phyloP scores from a whole-genome alignment of 92 coral and sea anemone species.

The Siderastrea radians region DNA sequence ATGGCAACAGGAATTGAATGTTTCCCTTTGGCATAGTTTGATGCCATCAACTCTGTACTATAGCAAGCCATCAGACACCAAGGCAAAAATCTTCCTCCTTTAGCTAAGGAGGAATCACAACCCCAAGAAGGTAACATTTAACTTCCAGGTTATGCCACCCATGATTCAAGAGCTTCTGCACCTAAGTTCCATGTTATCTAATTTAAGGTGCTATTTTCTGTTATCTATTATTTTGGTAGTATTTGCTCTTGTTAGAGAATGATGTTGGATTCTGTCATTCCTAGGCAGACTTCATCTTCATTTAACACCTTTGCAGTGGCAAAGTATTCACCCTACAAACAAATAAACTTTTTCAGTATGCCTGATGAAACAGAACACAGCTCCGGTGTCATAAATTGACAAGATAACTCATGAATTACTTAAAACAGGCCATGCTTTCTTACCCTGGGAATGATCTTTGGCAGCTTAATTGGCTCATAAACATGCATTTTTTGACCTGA shows the following conservation, averaged over 20 bases:
- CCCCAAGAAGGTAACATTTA: too few species aligned
- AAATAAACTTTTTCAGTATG: not conserved
- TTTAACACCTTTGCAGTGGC: slow-evolving; percentile 68
- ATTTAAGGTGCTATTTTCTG: not conserved
- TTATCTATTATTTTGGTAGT: not conserved
- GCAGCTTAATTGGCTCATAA: slow-evolving; percentile 75
- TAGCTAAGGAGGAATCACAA: too few species aligned
- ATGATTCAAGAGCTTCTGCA: too few species aligned
- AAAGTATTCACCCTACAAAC: slow-evolving; percentile 61
- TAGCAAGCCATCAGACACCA: too few species aligned
- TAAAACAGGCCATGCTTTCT: not conserved
- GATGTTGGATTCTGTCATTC: slow-evolving; percentile 68
- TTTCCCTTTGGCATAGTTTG: too few species aligned
- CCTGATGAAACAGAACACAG: too few species aligned
- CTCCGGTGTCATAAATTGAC: too few species aligned
- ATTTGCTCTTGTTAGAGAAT: slow-evolving; percentile 16
- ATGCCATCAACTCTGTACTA: too few species aligned
- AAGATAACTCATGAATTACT: not conserved
- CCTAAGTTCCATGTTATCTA: too few species aligned
- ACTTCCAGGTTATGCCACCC: too few species aligned
- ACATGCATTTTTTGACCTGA: slow-evolving; percentile 83
- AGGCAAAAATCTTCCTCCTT: too few species aligned
- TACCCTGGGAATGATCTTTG: slow-evolving; percentile 89
- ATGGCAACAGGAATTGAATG: too few species aligned
- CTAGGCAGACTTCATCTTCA: slow-evolving; percentile 64